Evolutionary conservation across 2,113 vertebrate genomes (phyloP), one percentile per base, ranked within the genome.

Genomic region (Holacanthus passer): DNA sequence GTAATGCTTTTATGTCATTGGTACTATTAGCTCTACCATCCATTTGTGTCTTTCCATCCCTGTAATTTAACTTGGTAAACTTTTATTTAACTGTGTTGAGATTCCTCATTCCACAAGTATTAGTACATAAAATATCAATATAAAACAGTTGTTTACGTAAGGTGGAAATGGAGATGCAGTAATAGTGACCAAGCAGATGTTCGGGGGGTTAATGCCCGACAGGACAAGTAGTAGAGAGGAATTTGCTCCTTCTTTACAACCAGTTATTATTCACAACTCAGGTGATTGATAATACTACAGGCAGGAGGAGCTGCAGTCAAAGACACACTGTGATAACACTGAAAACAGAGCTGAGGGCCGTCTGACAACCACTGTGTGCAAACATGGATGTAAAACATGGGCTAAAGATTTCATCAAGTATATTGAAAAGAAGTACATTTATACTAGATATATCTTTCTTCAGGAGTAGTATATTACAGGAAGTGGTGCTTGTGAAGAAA

Each of bases 231-330:
- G 19, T 32, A 9, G 24, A 69, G 14, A 24, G 11, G 89, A 91
- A 73, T 91, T 90, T 91, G 79, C 64, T 85, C 84, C 74, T 67
- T 70, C 31, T 91, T 87, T 81, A 86, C 84, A 75, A 71, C 86
- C 29, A n/a, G 22, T 83, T 88, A 91, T 93, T 93, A 84, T 87
- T 89, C 77, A 77, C 32, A 85, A 73, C 58, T 71, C 17, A 63
- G 16, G 68, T 72, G 62, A 81, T 39, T 89, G 88, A 89, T 91
- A 86, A 85, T 77, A 67, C 7, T 9, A 65, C 20, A 68, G 22
- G 20, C 32, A 27, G 66, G 58, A 58, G 60, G 64, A 27, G n/a
- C 10, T 53, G 5, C 8, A 14, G 5, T 50, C 52, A 62, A 35
- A 82, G n/a, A 64, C 60, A 39, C 47, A 31, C 43, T 13, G 19